A percentile compares a stretch with the other conserved stretches of the same genome.
These are phyloP conservation scores for Eira barbara DNA, from an alignment of 2,113 vertebrate genomes.

Conservation along the genomic window DNA sequence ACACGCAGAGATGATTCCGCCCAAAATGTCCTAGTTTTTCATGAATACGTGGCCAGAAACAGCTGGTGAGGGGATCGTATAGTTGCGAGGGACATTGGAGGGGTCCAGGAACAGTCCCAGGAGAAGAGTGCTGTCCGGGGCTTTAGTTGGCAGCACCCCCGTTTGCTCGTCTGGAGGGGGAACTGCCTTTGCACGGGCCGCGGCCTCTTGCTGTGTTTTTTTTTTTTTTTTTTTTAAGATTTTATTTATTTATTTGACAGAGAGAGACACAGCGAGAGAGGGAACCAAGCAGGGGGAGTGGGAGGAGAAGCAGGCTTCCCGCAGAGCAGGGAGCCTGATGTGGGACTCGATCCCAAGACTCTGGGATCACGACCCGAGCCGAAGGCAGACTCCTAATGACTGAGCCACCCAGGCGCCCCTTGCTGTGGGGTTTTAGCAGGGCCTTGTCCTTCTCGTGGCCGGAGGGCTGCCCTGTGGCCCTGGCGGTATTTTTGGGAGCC, in stretches of 20 bases:
- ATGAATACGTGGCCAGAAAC: accelerated
- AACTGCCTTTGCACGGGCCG: accelerated
- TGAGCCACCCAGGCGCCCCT: background rate
- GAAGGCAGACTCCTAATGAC: too few relatives aligned
- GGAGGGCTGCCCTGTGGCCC: background rate
- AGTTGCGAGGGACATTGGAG: accelerated
- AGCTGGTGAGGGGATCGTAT: accelerated
- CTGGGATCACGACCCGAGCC: too few relatives aligned
- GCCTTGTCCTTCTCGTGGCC: accelerated
- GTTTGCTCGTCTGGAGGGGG: background rate
- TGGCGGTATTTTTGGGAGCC: background rate
- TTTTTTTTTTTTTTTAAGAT: too few relatives aligned
- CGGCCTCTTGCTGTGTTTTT: background rate
- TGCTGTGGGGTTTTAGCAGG: background rate
- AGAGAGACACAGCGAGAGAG: too few relatives aligned
- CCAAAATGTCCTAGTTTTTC: background rate
- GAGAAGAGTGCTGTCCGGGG: accelerated
- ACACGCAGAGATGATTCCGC: background rate
- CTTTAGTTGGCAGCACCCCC: accelerated
- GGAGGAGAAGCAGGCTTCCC: too few relatives aligned
- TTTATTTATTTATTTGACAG: too few relatives aligned
- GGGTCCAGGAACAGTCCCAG: background rate
- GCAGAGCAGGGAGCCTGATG: too few relatives aligned
- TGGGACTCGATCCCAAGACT: too few relatives aligned
- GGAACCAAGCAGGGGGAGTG: too few relatives aligned